These are phyloP conservation scores for Megaptera novaeangliae DNA, from an alignment of 2,113 vertebrate genomes.

Conservation along the genomic window DNA sequence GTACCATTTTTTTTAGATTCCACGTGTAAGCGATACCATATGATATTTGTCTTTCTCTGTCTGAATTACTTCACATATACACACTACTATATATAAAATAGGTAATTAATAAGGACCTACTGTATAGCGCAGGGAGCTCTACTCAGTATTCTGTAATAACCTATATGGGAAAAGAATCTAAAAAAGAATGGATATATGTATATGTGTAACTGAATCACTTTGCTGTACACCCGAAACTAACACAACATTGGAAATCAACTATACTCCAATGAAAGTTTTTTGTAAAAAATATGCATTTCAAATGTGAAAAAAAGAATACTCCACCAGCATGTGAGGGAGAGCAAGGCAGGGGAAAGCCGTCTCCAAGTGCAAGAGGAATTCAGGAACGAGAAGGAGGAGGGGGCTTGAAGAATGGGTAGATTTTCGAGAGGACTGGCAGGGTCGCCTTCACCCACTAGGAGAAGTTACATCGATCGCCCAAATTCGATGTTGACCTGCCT, in stretches of 20 bases:
- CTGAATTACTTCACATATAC: too few species aligned
- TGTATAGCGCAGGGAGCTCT: background rate
- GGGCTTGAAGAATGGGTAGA: background rate
- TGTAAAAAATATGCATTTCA: accelerated
- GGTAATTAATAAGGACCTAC: background rate
- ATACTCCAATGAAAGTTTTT: background rate
- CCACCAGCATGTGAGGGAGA: background rate
- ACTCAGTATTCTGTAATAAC: background rate
- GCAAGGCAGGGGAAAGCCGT: accelerated
- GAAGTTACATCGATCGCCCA: background rate
- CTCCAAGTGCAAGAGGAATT: background rate
- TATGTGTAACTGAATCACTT: background rate
- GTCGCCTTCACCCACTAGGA: background rate
- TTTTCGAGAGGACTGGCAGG: accelerated
- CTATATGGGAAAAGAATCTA: background rate
- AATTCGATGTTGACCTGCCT: background rate
- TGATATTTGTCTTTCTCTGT: too few species aligned
- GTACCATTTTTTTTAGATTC: too few species aligned
- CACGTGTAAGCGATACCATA: too few species aligned
- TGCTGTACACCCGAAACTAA: background rate
- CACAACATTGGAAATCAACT: background rate
- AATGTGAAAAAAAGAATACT: background rate
- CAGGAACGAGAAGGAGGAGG: background rate
- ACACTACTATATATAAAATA: background rate
- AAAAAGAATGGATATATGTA: background rate